phyloP scores from a whole-genome alignment of 2,797 vertebrate species.

The Clangula hyemalis region DNA sequence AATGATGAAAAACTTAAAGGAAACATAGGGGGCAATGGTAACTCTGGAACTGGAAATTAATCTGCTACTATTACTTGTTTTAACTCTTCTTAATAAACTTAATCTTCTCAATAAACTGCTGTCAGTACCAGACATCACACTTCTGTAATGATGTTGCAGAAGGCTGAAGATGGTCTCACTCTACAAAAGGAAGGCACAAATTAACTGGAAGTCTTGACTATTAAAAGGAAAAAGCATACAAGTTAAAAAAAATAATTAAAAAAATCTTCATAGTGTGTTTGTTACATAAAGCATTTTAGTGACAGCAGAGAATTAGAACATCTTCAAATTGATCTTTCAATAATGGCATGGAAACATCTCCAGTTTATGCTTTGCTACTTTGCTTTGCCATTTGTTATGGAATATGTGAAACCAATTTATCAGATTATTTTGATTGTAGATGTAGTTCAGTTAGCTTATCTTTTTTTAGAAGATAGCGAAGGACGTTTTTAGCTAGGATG shows the following conservation, averaged over 20 bases:
- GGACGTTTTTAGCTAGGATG: background rate
- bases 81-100: background rate
- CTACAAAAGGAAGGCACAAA: background rate
- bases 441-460: background rate
- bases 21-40: background rate
- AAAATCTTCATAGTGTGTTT: background rate
- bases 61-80: background rate
- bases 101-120: background rate
- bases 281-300: background rate
- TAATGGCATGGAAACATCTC: background rate
- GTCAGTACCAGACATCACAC: background rate
- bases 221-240: background rate
- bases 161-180: background rate
- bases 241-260: background rate
- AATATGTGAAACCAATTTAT: background rate
- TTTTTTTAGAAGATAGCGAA: background rate
- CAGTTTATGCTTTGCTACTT: background rate
- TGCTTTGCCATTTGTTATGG: background rate
- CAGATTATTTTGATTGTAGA: background rate
- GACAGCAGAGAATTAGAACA: background rate
- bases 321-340: background rate
- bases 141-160: background rate
- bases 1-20: background rate
- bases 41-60: background rate
- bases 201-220: background rate